Conservation (phyloP, 2,888 invertebrate species). For the Standfussiana lucernea region DNA sequence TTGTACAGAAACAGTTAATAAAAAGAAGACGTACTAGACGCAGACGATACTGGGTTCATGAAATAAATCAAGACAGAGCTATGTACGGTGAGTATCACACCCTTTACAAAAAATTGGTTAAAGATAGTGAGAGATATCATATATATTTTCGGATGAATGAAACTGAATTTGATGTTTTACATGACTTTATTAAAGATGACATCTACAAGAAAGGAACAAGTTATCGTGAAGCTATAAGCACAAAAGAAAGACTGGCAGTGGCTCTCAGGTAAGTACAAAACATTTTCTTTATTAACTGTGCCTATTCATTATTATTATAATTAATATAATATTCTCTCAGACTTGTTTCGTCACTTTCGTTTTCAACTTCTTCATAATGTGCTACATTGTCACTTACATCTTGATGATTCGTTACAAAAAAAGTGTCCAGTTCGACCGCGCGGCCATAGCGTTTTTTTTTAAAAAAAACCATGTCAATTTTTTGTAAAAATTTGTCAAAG, state of each 20-base stretch:
- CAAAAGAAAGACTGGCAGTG: constrained; percentile 38
- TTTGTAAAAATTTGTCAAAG: no score
- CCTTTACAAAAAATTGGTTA: no score
- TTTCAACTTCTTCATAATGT: constrained; percentile 12
- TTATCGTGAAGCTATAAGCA: constrained; percentile 37
- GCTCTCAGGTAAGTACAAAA: constrained; percentile 36
- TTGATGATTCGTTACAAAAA: constrained; percentile 26
- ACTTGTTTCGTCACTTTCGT: constrained; percentile 16
- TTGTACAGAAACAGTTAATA: no score
- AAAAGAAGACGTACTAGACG: constrained; percentile 37
- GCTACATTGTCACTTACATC: constrained; percentile 34
- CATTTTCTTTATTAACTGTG: constrained; percentile 15
- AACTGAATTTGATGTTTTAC: constrained; percentile 44
- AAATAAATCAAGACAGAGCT: no score
- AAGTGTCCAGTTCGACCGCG: no score
- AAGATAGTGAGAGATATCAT: no score
- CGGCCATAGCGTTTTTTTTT: no score
- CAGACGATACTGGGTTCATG: constrained; percentile 6
- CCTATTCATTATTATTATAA: constrained; percentile 11
- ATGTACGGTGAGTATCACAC: no score
- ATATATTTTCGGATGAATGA: constrained; percentile 27
- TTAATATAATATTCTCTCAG: constrained; percentile 30
- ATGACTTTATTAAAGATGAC: constrained; percentile 46
- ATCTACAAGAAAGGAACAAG: constrained; percentile 43
- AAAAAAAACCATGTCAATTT: no score